phyloP scores from a whole-genome alignment of 1,140 invertebrate species.

The Zaprionus ornatus region DNA sequence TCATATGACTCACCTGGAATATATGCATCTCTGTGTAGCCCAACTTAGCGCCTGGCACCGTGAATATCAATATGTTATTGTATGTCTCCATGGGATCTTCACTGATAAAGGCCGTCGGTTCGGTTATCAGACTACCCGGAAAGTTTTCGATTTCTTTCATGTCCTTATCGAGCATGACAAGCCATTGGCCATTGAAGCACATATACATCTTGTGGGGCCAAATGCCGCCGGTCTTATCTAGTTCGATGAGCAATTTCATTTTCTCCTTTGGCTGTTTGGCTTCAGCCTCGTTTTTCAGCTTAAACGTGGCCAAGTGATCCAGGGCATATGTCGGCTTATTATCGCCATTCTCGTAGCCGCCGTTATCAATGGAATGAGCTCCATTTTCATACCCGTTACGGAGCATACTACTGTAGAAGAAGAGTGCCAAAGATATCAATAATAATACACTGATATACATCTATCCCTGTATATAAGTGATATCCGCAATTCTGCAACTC shows the following conservation, averaged over 20 bases:
- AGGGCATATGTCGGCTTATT: slow-evolving; percentile 77
- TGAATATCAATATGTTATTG: slow-evolving; percentile 75
- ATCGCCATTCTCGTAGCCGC: slow-evolving; percentile 37
- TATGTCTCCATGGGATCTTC: slow-evolving; percentile 71
- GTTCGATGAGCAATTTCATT: slow-evolving; percentile 72
- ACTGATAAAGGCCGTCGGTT: slow-evolving; percentile 75
- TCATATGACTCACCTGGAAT: slow-evolving; percentile 57
- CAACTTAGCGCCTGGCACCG: slow-evolving; percentile 71
- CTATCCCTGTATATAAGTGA: no score
- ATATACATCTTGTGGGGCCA: slow-evolving; percentile 82
- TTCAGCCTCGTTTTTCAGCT: slow-evolving; percentile 73
- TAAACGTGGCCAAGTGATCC: slow-evolving; percentile 78
- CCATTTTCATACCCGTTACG: slow-evolving; percentile 75
- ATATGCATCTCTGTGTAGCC: slow-evolving; percentile 82
- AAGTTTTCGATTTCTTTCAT: slow-evolving; percentile 82
- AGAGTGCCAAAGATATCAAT: slow-evolving; percentile 3
- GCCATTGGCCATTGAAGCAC: slow-evolving; percentile 78
- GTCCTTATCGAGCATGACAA: slow-evolving; percentile 77
- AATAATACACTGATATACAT: not conserved
- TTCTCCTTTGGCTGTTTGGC: slow-evolving; percentile 74
- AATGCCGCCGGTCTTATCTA: slow-evolving; percentile 74
- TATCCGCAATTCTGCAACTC: not conserved
- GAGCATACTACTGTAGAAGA: slow-evolving; percentile 54
- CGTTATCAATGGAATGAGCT: slow-evolving; percentile 38
- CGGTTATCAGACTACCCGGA: slow-evolving; percentile 72